phyloP scores from a whole-genome alignment of 2,888 invertebrate species.

The Cheiracanthium punctorium region DNA sequence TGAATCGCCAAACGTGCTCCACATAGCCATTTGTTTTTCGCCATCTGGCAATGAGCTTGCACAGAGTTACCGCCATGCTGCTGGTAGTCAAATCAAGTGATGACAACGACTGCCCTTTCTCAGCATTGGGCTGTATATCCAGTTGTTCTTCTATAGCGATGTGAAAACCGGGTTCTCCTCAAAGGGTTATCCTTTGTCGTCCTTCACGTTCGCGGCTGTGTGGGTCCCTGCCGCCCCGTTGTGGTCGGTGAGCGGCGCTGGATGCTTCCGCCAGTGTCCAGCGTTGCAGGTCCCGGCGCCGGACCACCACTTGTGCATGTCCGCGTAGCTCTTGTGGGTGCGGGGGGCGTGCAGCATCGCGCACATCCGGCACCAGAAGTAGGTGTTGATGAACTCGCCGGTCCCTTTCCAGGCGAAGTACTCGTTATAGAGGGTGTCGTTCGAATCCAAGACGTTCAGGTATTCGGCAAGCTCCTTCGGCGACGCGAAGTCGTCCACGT shows the following conservation, averaged over 20 bases:
- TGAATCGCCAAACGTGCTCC: no score
- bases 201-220: constrained; percentile 23
- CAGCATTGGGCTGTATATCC: no score
- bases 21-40: no score
- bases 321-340: constrained; percentile 79
- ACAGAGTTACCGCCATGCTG: no score
- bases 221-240: neutral
- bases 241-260: neutral
- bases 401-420: constrained; percentile 97
- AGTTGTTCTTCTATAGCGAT: no score
- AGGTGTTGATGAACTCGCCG: constrained; percentile 96
- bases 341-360: constrained; percentile 83
- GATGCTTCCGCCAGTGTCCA: constrained; percentile 45
- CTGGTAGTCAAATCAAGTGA: no score
- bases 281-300: constrained; percentile 67
- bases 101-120: no score
- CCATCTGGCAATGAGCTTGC: no score
- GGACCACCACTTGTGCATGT: constrained; percentile 84
- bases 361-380: constrained; percentile 93
- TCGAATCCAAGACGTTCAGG: constrained; percentile 87
- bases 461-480: constrained; percentile 92
- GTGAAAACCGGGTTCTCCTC: no score
- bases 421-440: constrained; percentile 93
- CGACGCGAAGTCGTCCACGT: constrained; percentile 94
- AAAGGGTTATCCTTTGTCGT: constrained; percentile 63